Conservation (phyloP, 2,113 vertebrate genomes). For the Nettapus auritus region DNA sequence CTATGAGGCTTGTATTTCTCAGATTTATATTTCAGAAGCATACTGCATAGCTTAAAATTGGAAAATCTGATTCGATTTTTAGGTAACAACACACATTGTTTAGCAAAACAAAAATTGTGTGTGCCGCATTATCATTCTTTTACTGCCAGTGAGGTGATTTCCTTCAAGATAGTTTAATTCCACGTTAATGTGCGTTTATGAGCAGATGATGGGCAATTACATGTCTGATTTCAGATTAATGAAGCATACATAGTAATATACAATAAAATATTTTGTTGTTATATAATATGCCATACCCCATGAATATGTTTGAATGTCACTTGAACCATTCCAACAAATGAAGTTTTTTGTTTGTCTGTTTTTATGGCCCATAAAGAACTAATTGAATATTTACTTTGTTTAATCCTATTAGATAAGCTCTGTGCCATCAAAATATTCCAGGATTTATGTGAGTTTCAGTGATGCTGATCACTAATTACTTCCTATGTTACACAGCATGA, state of each 20-base stretch:
- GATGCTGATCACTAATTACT: slow-evolving; percentile 24
- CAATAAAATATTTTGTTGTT: background rate
- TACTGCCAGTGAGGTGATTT: background rate
- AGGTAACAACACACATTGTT: background rate
- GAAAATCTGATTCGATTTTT: background rate
- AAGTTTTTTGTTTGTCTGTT: background rate
- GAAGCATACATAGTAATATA: background rate
- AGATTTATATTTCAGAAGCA: background rate
- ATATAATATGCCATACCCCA: background rate
- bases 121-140: background rate
- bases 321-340: background rate
- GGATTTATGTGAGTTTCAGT: slow-evolving; percentile 45
- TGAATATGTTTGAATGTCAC: background rate
- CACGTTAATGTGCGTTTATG: background rate
- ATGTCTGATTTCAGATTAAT: background rate
- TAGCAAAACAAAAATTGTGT: background rate
- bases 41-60: background rate
- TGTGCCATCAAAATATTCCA: slow-evolving; percentile 41
- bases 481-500: background rate
- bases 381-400: slow-evolving; percentile 50
- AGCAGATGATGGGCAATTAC: background rate
- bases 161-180: background rate
- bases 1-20: background rate
- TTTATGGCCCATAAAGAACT: background rate
- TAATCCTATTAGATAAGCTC: slow-evolving; percentile 43